These are phyloP conservation scores for Goniozus legneri DNA, from an alignment of 1,140 invertebrate genomes.

Conservation along the genomic window DNA sequence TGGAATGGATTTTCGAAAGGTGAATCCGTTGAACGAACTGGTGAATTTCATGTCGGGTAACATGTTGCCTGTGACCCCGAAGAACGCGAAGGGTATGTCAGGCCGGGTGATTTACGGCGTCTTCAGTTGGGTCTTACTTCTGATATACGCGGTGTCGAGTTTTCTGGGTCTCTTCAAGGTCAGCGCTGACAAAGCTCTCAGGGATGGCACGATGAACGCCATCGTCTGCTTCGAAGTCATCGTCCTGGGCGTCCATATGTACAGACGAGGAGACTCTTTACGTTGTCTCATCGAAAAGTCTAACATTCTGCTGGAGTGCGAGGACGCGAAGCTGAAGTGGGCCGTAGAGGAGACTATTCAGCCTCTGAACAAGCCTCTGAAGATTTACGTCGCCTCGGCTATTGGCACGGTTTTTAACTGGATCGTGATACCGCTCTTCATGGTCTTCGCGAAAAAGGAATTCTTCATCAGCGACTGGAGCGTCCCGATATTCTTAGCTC, in stretches of 20 bases:
- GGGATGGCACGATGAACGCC: slow-evolving; percentile 10
- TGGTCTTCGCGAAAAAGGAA: not conserved
- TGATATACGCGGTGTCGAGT: not conserved
- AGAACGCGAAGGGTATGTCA: not conserved
- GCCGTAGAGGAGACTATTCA: not conserved
- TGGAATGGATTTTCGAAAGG: slow-evolving; percentile 21
- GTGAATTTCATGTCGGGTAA: slow-evolving; percentile 19
- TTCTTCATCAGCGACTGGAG: slow-evolving; percentile 17
- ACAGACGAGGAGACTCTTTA: slow-evolving; percentile 3
- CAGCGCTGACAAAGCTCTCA: slow-evolving; percentile 8
- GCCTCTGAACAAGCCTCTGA: slow-evolving; percentile 5
- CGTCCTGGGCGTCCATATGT: slow-evolving; percentile 4
- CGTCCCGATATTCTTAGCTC: slow-evolving; percentile 14
- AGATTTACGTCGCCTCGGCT: slow-evolving; percentile 7
- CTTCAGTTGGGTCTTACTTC: not conserved
- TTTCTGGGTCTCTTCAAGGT: not conserved
- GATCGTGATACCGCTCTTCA: not conserved
- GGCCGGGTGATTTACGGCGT: not conserved
- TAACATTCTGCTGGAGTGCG: not conserved
- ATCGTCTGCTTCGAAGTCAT: slow-evolving; percentile 9
- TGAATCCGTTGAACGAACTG: slow-evolving; percentile 20
- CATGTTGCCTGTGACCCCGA: slow-evolving; percentile 9
- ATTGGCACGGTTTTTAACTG: slow-evolving; percentile 5
- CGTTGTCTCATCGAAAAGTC: slow-evolving; percentile 8
- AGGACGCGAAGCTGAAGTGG: not conserved